A percentile compares a stretch with the other conserved stretches of the same genome.
Evolutionary conservation across 2,888 invertebrate species (phyloP).

Genomic region (Coremacera marginata): DNA sequence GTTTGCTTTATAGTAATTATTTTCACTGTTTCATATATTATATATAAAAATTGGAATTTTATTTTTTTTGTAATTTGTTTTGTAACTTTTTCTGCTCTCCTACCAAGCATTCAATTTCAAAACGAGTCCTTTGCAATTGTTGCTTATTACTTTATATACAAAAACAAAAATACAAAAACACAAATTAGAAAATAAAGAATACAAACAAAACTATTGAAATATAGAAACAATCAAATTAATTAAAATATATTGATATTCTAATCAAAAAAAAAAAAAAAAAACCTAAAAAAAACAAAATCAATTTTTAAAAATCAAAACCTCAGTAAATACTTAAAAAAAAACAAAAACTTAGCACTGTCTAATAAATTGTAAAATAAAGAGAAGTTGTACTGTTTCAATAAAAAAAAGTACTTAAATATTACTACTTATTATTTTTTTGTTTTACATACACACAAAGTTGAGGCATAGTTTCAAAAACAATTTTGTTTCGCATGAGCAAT

Average conservation of each 20-base stretch:
- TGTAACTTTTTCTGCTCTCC: neutral
- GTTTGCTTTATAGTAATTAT: neutral
- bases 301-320: neutral
- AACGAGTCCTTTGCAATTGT: neutral
- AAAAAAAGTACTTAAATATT: neutral
- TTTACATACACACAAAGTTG: too few relatives aligned
- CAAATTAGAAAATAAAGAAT: neutral
- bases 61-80: neutral
- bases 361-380: neutral
- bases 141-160: neutral
- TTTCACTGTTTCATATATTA: neutral
- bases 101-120: constrained; percentile 27
- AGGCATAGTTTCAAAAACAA: too few relatives aligned
- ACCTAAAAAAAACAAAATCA: neutral
- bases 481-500: too few relatives aligned
- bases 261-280: neutral
- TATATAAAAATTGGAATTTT: neutral
- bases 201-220: neutral
- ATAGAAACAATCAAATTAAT: neutral
- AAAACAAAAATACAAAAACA: neutral
- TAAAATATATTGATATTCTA: neutral
- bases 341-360: too few relatives aligned
- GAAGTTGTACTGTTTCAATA: neutral
- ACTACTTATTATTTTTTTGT: neutral
- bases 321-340: neutral